phyloP scores from a whole-genome alignment of 2,113 vertebrate genomes.

The Damaliscus lunatus region DNA sequence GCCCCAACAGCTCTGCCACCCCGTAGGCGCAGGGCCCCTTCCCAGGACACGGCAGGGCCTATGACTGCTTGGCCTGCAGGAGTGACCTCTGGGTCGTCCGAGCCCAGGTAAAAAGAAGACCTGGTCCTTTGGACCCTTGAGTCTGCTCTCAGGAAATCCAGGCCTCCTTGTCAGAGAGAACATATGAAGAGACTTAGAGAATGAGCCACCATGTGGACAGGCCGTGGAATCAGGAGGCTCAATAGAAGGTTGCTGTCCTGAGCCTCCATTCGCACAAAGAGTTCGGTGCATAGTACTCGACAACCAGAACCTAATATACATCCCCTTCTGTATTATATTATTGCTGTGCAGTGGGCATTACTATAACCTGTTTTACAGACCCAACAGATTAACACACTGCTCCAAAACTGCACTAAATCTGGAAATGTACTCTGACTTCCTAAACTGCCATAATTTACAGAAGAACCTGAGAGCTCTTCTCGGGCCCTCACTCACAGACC shows the following conservation, averaged over 20 bases:
- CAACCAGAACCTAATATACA: not conserved
- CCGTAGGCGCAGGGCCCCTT: fast-evolving
- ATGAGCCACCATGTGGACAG: no score
- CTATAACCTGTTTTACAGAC: not conserved
- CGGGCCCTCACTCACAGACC: not conserved
- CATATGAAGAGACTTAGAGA: not conserved
- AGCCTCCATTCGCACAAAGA: fast-evolving
- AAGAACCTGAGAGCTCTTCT: not conserved
- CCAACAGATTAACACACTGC: not conserved
- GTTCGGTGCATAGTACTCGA: fast-evolving
- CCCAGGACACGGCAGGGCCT: fast-evolving
- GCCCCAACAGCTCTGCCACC: not conserved
- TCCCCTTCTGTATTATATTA: not conserved
- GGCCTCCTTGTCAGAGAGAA: not conserved
- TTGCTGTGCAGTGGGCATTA: not conserved
- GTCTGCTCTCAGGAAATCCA: not conserved
- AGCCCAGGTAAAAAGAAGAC: not conserved
- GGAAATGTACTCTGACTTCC: not conserved
- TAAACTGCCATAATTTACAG: not conserved
- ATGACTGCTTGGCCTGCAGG: not conserved
- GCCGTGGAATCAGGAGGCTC: not conserved
- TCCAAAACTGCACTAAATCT: not conserved
- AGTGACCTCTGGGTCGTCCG: fast-evolving
- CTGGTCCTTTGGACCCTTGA: not conserved
- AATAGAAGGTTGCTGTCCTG: fast-evolving